These are phyloP conservation scores for Eurytoma californica DNA, from an alignment of 2,888 invertebrate species.

Conservation along the genomic window DNA sequence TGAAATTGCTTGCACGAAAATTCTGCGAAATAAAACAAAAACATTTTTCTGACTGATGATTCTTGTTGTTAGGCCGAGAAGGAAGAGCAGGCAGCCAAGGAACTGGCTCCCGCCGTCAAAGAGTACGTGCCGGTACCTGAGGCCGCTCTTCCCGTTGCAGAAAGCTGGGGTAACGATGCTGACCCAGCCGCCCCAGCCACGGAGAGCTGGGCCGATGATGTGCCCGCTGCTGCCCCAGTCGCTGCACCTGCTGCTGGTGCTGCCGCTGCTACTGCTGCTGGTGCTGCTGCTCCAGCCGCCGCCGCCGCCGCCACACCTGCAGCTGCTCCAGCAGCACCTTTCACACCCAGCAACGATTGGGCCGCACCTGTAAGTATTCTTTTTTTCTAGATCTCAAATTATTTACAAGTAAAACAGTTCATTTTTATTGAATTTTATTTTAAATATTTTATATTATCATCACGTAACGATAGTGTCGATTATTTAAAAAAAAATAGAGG, in stretches of 20 bases:
- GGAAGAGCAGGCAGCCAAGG: conserved; percentile 94
- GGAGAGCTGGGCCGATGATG: conserved; percentile 78
- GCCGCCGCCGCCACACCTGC: conserved; percentile 69
- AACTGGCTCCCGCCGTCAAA: conserved; percentile 79
- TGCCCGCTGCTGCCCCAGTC: conserved; percentile 66
- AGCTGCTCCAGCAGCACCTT: conserved; percentile 64
- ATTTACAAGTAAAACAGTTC: too few species aligned
- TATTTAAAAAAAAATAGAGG: not conserved
- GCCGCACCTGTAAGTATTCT: conserved; percentile 62
- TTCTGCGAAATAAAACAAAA: not conserved
- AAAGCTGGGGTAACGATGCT: conserved; percentile 70
- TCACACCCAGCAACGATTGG: conserved; percentile 71
- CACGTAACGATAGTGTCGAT: too few species aligned
- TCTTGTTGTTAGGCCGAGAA: conserved; percentile 84
- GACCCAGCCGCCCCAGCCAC: conserved; percentile 69
- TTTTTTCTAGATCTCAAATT: not conserved
- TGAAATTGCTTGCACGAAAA: not conserved
- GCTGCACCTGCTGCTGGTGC: conserved; percentile 69
- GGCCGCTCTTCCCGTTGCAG: conserved; percentile 3
- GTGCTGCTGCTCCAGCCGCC: conserved; percentile 69
- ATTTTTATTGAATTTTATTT: too few species aligned
- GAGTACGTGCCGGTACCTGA: conserved; percentile 74
- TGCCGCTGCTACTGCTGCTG: conserved; percentile 67
- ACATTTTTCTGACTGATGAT: conserved; percentile 7
- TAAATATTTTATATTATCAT: too few species aligned